These are phyloP conservation scores for Colaptes auratus DNA, from an alignment of 2,113 vertebrate species.

Conservation along the genomic window DNA sequence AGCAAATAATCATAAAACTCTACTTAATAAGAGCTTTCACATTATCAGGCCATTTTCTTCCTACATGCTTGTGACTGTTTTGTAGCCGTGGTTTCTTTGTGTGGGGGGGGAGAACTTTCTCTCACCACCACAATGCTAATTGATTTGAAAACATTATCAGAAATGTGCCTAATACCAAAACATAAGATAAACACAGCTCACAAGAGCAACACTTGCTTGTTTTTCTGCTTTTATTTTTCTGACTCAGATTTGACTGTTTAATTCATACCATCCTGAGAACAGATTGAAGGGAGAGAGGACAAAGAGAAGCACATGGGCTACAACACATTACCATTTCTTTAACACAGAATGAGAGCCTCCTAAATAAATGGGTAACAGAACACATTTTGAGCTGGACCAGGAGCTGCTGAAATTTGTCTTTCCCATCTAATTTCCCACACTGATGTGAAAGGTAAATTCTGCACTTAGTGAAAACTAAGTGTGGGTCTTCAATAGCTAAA, in stretches of 20 bases:
- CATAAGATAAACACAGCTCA: neutral
- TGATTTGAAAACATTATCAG: neutral
- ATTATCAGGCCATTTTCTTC: neutral
- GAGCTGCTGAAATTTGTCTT: neutral
- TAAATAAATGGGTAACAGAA: neutral
- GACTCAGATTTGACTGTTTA: neutral
- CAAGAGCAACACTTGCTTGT: neutral
- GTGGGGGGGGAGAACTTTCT: too few species aligned
- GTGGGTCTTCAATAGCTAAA: neutral
- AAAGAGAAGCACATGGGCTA: neutral
- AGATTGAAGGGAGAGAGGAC: neutral
- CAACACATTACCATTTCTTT: neutral
- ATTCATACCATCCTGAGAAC: neutral
- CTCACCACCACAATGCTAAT: too few species aligned
- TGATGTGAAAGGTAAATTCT: neutral
- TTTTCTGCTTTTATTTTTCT: neutral
- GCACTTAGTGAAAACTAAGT: neutral
- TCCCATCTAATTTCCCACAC: neutral
- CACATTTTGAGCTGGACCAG: neutral
- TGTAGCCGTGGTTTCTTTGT: too few species aligned
- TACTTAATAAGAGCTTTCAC: neutral
- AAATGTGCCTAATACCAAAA: neutral
- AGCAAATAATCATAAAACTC: neutral
- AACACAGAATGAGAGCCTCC: neutral
- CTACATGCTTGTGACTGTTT: too few species aligned